Conservation (phyloP, 2,888 invertebrate species). For the Drosophila mettleri region DNA sequence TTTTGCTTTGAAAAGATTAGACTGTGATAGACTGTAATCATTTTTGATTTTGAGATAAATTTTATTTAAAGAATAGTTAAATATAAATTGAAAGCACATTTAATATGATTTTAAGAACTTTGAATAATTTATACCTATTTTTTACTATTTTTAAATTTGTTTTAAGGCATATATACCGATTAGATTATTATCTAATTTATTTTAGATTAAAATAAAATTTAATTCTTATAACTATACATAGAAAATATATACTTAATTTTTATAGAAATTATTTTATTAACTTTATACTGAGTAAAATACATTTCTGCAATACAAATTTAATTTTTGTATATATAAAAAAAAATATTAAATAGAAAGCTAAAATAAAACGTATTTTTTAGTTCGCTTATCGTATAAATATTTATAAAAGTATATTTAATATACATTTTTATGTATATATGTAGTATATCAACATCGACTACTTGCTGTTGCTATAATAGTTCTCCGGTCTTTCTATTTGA, state of each 20-base stretch:
- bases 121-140: not conserved
- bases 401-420: not conserved
- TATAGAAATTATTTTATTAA: not conserved
- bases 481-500: constrained; percentile 24
- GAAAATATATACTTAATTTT: not conserved
- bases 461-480: not conserved
- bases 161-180: too few species aligned
- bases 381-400: too few species aligned
- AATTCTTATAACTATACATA: not conserved
- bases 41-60: too few species aligned
- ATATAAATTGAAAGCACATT: not conserved
- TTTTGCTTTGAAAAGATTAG: not conserved
- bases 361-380: too few species aligned
- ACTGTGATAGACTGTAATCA: too few species aligned
- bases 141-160: not conserved
- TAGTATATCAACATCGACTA: constrained; percentile 6
- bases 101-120: not conserved
- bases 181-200: not conserved
- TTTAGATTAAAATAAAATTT: not conserved
- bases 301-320: too few species aligned
- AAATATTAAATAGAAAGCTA: too few species aligned
- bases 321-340: too few species aligned
- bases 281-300: too few species aligned
- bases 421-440: too few species aligned
- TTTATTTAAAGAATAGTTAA: not conserved